Conservation (phyloP, 2,888 invertebrate genomes). For the Acutogordius australiensis region DNA sequence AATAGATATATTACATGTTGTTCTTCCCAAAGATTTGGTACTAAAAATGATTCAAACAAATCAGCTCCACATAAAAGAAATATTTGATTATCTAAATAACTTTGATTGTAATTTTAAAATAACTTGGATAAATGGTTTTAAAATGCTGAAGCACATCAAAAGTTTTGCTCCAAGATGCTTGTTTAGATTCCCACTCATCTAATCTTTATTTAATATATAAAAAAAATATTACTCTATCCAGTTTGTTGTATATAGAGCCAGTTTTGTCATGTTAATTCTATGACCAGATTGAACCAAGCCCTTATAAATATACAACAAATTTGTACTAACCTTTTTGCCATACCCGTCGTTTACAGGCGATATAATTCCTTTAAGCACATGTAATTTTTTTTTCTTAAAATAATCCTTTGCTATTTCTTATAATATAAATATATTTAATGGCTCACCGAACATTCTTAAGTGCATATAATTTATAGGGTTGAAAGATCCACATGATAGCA, state of each 20-base stretch:
- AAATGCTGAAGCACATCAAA: background rate
- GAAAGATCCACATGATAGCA: background rate
- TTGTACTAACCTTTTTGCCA: conserved; percentile 1
- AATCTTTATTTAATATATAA: background rate
- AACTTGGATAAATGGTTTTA: no score
- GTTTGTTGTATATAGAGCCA: background rate
- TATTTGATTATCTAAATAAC: background rate
- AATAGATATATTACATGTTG: conserved; percentile 3
- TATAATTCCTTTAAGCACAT: background rate
- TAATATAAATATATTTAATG: background rate
- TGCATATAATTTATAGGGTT: conserved; percentile 8
- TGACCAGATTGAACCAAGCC: background rate
- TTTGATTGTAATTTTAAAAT: no score
- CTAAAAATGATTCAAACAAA: conserved; percentile 1
- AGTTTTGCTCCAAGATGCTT: background rate
- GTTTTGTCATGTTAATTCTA: background rate
- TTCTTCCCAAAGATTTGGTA: background rate
- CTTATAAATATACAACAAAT: background rate
- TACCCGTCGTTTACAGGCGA: conserved; percentile 1
- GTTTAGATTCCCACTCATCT: background rate
- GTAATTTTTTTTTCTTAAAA: background rate
- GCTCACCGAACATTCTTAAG: background rate
- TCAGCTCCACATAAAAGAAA: background rate
- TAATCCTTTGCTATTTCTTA: conserved; percentile 5
- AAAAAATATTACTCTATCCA: background rate